Evolutionary conservation across 2,888 invertebrate genomes (phyloP).

Genomic region (Ormyrus thymus): DNA sequence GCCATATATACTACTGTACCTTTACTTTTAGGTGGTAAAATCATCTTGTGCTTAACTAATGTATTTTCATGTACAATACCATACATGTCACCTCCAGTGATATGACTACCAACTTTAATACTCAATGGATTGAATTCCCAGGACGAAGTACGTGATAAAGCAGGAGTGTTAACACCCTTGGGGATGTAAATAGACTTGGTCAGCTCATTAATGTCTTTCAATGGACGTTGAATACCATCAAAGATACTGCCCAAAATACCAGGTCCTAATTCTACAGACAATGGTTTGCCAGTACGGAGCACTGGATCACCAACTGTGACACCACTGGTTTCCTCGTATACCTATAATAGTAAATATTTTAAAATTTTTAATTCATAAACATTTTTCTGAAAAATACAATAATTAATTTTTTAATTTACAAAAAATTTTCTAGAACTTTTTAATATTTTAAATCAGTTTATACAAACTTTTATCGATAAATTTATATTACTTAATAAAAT

Average conservation of each 20-base stretch:
- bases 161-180: constrained; percentile 97
- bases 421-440: too few species aligned
- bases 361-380: neutral
- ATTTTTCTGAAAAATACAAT: neutral
- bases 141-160: constrained; percentile 84
- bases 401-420: neutral
- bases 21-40: constrained; percentile 94
- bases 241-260: constrained; percentile 99
- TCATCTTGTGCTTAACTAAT: constrained; percentile 96
- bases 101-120: constrained; percentile 94
- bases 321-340: constrained; percentile 96
- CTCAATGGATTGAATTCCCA: constrained; percentile 96
- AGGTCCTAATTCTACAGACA: constrained; percentile 99
- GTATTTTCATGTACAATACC: constrained; percentile 98
- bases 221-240: constrained; percentile 99
- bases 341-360: constrained; percentile 74
- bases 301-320: constrained; percentile 99
- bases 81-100: constrained; percentile 98
- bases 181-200: constrained; percentile 99
- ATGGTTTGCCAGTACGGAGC: constrained; percentile 97
- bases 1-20: constrained; percentile 98
- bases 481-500: neutral
- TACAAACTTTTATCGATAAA: too few species aligned
- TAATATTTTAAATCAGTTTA: too few species aligned
- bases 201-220: constrained; percentile 96